Base-by-base conservation (phyloP, 23 tunicate genomes). In the Styela plicata region DNA sequence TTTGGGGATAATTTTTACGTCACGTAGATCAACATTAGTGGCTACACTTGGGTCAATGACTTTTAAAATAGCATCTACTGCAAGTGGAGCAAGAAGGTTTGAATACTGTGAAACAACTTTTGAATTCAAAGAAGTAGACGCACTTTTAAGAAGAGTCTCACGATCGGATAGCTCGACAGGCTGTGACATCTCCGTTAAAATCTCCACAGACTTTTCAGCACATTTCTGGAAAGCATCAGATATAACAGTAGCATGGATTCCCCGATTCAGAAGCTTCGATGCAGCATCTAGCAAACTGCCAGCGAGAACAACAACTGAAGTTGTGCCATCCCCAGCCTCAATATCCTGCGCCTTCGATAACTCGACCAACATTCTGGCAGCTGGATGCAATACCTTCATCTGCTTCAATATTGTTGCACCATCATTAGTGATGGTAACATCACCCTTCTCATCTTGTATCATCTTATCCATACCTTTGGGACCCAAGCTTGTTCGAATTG, bases 251-350 rank as follows among this genome's bases (percentile, higher is more conserved):
- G 99, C 92, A 75, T 95, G 99, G 63, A 95, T 84, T 7, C 99
- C 99, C 1, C 95, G 70, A 21, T 89, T 83, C 28, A 95, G 83
- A 68, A 95, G 88, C 69, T 95, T 90, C 1, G 96, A 86, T 22
- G 96, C 92, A 44, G 99, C 99, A 62, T 86, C 94, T 2, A 95
- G 82, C 7, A 95, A 79, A 70, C 91, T 87, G 34, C 99, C 99
- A 36, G 93, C 93, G 69, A 93, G 84, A 33, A 93, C 98, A 63
- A 93, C 98, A 35, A 93, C 98, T 7, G 99, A 89, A 21, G 99
- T 95, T 22, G 99, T 95, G n/a, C 99, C 99, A 84, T 95, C 99
- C 31, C 99, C 99, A 53, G 99, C 99, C 74, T 95, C 99, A 36
- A 95, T 86, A 74, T 95, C 99, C 69, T 95, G 99, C 20, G 99